Evolutionary conservation across 2,888 invertebrate species (phyloP), one percentile per base, ranked within the genome.

Genomic region (Alloplasta piceator): DNA sequence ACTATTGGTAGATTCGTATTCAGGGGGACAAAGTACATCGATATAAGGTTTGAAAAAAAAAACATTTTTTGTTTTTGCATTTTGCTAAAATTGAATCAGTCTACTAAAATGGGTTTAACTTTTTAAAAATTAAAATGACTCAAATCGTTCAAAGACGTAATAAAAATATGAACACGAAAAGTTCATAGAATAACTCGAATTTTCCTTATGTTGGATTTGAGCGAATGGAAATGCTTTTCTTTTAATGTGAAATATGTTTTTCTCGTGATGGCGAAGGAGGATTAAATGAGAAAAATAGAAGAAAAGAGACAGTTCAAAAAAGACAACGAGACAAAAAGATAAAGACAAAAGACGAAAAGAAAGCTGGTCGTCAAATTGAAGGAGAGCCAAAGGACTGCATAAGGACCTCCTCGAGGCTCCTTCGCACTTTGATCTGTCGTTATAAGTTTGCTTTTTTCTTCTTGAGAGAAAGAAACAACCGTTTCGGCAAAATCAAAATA

Each of bases 361-460:
- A 68, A 55, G 43, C 64, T 26, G 68, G 64, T 63, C 58, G 55
- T 60, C 41, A 43, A 12, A 36, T 50, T 36, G 46, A 39, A 36
- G 50, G 12, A 41, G 58, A 76, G 56, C 48, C 56, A 50, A 38
- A 9, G 52, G 63, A 39, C 63, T 76, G 36, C 76, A 73, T 61
- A 72, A 10, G 5, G 58, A 76, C 46, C 41, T 63, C 50, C 50
- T 46, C 63, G 39, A 64, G 61, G 56, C 63, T 39, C 48, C 55
- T 7, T 10, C 14, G 48, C n/a, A 64, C 56, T 55, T 38, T 63
- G 63, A 60, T 58, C 63, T 56, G 56, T 72, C 67, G 61, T 80
- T 80, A 71, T 76, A 55, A 66, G 55, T 76, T 67, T 41, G 66
- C 41, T 43, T 76, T 36, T 64, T 36, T 56, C 14, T 58, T 48